Evolutionary conservation across 1,140 invertebrate genomes (phyloP).

Genomic region (Heterodera schachtii): DNA sequence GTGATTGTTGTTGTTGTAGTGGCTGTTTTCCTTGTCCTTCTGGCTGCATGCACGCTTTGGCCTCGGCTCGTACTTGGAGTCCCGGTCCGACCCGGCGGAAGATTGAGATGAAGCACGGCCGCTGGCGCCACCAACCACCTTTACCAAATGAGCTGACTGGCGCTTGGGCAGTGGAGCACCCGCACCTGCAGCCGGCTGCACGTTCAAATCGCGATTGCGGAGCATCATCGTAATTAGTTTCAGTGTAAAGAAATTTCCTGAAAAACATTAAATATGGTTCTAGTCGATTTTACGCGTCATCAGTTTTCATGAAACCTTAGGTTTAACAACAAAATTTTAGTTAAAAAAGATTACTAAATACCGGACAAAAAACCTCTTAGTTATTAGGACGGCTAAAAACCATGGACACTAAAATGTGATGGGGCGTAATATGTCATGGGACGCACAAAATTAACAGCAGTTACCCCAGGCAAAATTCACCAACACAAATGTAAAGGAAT

Average conservation of each 20-base stretch:
- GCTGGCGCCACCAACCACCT: neutral
- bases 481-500: too few relatives aligned
- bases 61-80: constrained; percentile 13
- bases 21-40: neutral
- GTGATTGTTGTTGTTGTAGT: neutral
- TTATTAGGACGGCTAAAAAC: too few relatives aligned
- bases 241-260: neutral
- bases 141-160: constrained; percentile 20
- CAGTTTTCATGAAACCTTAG: too few relatives aligned
- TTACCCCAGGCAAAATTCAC: too few relatives aligned
- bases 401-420: too few relatives aligned
- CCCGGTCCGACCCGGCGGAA: neutral
- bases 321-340: too few relatives aligned
- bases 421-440: too few relatives aligned
- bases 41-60: constrained; percentile 26
- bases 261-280: too few relatives aligned
- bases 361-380: too few relatives aligned
- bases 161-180: constrained; percentile 16
- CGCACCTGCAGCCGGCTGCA: neutral
- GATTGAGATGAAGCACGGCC: neutral
- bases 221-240: constrained; percentile 18
- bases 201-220: constrained; percentile 33
- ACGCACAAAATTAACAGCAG: too few relatives aligned
- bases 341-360: too few relatives aligned
- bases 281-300: too few relatives aligned